Evolutionary conservation across 2,113 vertebrate genomes (phyloP).

Genomic region (Ceyx margarethae): DNA sequence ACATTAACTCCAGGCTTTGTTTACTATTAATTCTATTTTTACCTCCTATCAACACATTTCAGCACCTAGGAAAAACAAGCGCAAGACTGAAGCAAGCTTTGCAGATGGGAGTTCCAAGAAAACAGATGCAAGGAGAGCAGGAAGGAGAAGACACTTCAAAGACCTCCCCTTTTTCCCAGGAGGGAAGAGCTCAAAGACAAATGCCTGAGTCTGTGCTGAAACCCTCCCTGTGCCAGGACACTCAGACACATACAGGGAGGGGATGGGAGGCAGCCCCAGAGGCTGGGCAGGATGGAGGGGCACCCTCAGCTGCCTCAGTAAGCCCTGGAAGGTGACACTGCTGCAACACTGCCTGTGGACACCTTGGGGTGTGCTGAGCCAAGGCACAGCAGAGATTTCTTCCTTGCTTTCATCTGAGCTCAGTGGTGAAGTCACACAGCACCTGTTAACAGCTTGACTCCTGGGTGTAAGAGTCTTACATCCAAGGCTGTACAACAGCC

Average conservation of each 20-base stretch:
- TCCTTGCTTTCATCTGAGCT: background rate
- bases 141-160: background rate
- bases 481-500: background rate
- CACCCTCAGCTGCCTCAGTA: too few relatives aligned
- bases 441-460: background rate
- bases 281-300: background rate
- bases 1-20: background rate
- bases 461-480: background rate
- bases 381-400: background rate
- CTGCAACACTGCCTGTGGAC: background rate
- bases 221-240: rapidly evolving
- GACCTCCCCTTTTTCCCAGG: background rate
- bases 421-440: background rate
- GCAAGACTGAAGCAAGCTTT: background rate
- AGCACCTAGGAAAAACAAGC: background rate
- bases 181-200: background rate
- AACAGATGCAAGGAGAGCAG: background rate
- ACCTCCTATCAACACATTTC: background rate
- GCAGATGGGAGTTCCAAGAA: background rate
- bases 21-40: background rate
- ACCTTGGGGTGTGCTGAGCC: too few relatives aligned
- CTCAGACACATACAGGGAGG: background rate
- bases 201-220: background rate
- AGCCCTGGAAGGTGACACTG: background rate
- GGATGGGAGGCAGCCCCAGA: background rate